A percentile compares a stretch with the other conserved stretches of the same genome.
These are phyloP conservation scores for Pasiphila rectangulata DNA, from an alignment of 2,888 invertebrate genomes.

Conservation along the genomic window DNA sequence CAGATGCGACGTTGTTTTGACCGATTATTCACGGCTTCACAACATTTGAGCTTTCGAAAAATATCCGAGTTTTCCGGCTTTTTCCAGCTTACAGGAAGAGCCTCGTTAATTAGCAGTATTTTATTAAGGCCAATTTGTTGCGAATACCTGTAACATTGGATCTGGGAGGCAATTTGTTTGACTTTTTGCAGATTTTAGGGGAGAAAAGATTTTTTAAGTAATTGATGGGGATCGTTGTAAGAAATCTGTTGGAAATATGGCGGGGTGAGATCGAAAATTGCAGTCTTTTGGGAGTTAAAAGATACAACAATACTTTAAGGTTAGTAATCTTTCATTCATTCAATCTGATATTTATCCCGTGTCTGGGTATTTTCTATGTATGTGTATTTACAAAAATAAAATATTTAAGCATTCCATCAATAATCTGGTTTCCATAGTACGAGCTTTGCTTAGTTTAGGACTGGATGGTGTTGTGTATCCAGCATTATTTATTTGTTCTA, in stretches of 20 bases:
- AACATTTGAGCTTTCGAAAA: too few relatives aligned
- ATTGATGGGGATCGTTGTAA: slow-evolving; percentile 30
- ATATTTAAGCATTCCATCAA: too few relatives aligned
- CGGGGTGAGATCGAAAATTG: slow-evolving; percentile 16
- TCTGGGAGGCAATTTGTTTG: slow-evolving; percentile 35
- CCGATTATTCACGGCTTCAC: too few relatives aligned
- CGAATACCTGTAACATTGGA: slow-evolving; percentile 59
- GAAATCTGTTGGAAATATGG: slow-evolving; percentile 24
- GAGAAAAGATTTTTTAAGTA: slow-evolving; percentile 35
- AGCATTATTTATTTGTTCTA: too few relatives aligned
- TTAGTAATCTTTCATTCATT: neutral
- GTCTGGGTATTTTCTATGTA: too few relatives aligned
- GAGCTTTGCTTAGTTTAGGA: too few relatives aligned
- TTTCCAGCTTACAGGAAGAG: slow-evolving; percentile 33
- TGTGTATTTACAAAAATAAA: too few relatives aligned
- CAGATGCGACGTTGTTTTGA: too few relatives aligned
- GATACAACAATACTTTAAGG: neutral
- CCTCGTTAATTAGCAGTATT: slow-evolving; percentile 75
- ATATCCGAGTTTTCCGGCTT: slow-evolving; percentile 15
- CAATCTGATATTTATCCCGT: neutral
- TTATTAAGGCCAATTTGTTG: slow-evolving; percentile 76
- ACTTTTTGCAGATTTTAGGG: slow-evolving; percentile 37
- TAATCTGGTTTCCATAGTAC: too few relatives aligned
- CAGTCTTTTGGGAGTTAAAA: slow-evolving; percentile 8
- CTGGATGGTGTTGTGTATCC: too few relatives aligned